These are phyloP conservation scores for Stegophylla sp. DNA, from an alignment of 2,888 invertebrate genomes.

Conservation along the genomic window DNA sequence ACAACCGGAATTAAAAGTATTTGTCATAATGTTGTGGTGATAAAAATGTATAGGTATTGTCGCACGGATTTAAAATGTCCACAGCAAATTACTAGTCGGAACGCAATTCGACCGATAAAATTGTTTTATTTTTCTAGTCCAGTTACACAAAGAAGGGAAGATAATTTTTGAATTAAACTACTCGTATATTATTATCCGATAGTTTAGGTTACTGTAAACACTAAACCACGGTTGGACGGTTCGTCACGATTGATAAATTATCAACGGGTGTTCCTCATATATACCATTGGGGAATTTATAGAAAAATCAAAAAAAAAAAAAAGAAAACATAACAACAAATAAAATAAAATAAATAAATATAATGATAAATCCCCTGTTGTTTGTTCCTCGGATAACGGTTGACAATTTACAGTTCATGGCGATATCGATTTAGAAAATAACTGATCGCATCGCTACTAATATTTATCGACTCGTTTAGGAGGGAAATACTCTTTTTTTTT, in stretches of 20 bases:
- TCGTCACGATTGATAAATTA: slow-evolving; percentile 33
- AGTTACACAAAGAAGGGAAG: not conserved
- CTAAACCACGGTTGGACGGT: slow-evolving; percentile 1
- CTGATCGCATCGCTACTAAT: slow-evolving; percentile 12
- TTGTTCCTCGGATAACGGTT: slow-evolving; percentile 44
- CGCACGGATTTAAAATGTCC: not conserved
- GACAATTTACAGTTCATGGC: slow-evolving; percentile 26
- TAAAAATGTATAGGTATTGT: not conserved
- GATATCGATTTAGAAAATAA: slow-evolving; percentile 48
- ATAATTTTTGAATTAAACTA: slow-evolving; percentile 8
- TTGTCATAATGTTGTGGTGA: not conserved
- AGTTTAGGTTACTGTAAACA: slow-evolving; percentile 20
- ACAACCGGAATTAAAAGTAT: not conserved
- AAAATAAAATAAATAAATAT: slow-evolving; percentile 6
- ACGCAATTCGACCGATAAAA: not conserved
- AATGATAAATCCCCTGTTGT: slow-evolving; percentile 44
- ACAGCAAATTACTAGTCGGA: not conserved
- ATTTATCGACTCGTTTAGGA: slow-evolving; percentile 14
- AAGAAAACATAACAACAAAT: slow-evolving; percentile 25
- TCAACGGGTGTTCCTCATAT: slow-evolving; percentile 34
- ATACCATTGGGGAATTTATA: slow-evolving; percentile 11
- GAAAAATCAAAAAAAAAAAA: slow-evolving; percentile 24
- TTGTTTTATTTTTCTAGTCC: not conserved
- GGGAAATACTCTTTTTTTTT: slow-evolving; percentile 2
- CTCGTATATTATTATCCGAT: too few species aligned